A percentile compares a stretch with the other conserved stretches of the same genome.
Conservation (phyloP, 2,888 invertebrate species). For the Cetonia aurata region DNA sequence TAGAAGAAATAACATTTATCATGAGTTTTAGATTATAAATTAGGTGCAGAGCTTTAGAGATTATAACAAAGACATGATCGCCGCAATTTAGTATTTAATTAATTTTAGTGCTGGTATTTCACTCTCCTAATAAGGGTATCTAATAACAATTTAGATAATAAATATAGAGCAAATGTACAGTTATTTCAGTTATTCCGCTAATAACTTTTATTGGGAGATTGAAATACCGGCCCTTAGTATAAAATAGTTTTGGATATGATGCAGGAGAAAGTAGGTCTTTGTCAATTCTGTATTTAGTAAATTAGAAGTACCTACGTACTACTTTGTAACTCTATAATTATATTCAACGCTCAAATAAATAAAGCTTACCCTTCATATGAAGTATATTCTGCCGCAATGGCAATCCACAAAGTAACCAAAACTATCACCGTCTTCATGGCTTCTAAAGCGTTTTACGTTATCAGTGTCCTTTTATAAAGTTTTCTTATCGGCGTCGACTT, state of each 20-base stretch:
- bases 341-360: background rate
- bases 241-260: background rate
- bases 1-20: background rate
- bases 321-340: too few species aligned
- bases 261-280: background rate
- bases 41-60: background rate
- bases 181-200: too few species aligned
- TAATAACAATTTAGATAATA: too few species aligned
- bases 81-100: background rate
- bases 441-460: background rate
- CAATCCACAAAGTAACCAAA: conserved; percentile 11
- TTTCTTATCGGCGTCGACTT: background rate
- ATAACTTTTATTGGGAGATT: too few species aligned
- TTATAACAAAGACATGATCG: background rate
- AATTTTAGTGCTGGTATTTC: too few species aligned
- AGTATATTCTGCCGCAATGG: conserved; percentile 7
- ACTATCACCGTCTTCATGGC: conserved; percentile 22
- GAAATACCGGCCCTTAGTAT: too few species aligned
- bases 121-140: too few species aligned
- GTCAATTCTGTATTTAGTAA: background rate
- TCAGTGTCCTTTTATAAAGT: background rate
- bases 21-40: background rate
- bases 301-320: too few species aligned
- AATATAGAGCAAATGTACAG: too few species aligned
- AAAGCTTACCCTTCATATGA: conserved; percentile 33